phyloP scores from a whole-genome alignment of 2,113 vertebrate genomes.

The Gambusia affinis region DNA sequence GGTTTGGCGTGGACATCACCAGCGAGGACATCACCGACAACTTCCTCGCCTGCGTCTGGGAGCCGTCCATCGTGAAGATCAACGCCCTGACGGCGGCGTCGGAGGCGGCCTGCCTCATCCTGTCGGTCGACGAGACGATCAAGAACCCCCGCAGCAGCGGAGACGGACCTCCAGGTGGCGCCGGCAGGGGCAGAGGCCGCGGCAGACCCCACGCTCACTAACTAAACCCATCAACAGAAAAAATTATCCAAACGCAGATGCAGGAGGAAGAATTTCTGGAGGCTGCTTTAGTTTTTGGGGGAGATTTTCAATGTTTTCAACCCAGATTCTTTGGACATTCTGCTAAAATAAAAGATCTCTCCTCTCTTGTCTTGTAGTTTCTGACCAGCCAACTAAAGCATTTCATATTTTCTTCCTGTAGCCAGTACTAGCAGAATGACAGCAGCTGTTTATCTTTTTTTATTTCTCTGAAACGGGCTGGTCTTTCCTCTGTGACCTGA shows the following conservation, averaged over 20 bases:
- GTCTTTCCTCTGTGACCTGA: neutral
- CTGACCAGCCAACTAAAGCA: slow-evolving; percentile 12
- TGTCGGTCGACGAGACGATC: slow-evolving; percentile 96
- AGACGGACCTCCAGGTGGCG: slow-evolving; percentile 75
- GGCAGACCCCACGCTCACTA: slow-evolving; percentile 85
- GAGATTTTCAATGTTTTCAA: neutral
- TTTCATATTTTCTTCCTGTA: slow-evolving; percentile 2
- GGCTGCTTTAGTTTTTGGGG: neutral
- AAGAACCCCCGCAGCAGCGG: slow-evolving; percentile 88
- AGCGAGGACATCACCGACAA: slow-evolving; percentile 96
- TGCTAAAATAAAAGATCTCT: neutral
- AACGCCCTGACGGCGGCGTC: slow-evolving; percentile 94
- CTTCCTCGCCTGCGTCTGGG: slow-evolving; percentile 91
- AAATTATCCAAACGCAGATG: slow-evolving; percentile 32
- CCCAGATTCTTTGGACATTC: slow-evolving; percentile 15
- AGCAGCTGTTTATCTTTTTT: neutral
- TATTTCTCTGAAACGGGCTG: neutral
- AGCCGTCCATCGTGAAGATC: slow-evolving; percentile 91
- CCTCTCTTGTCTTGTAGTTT: neutral
- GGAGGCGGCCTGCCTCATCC: slow-evolving; percentile 93
- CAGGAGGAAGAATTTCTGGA: neutral
- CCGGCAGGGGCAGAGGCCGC: slow-evolving; percentile 80
- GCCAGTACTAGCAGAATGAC: neutral
- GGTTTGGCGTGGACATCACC: slow-evolving; percentile 95
- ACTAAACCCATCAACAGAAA: slow-evolving; percentile 24